These are phyloP conservation scores for Paradoxurus hermaphroditus DNA, from an alignment of 2,113 vertebrate species.

Conservation along the genomic window DNA sequence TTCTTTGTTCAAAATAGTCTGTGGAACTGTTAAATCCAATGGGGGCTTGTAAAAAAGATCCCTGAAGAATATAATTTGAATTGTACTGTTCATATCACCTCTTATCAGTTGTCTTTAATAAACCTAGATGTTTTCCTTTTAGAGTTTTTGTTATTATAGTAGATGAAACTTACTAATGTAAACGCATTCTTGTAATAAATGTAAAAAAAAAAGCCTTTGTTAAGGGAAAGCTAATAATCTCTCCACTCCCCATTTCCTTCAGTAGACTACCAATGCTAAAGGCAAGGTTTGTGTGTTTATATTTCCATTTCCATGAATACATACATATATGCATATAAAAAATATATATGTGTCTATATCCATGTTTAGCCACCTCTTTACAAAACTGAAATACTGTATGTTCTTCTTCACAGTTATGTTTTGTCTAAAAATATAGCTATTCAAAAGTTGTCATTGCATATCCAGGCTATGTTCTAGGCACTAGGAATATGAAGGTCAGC, in stretches of 20 bases:
- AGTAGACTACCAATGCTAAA: background rate
- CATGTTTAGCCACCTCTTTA: background rate
- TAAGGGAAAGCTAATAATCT: background rate
- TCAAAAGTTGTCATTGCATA: background rate
- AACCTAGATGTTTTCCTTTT: background rate
- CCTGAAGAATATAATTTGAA: background rate
- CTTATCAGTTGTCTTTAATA: constrained; percentile 20
- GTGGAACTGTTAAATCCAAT: background rate
- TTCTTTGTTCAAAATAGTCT: constrained; percentile 37
- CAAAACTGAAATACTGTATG: background rate
- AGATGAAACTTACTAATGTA: background rate
- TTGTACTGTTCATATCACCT: background rate
- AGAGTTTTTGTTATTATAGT: background rate
- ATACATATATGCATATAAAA: background rate
- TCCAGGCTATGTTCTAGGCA: background rate
- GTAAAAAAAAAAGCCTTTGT: background rate
- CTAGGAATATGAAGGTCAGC: background rate
- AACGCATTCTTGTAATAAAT: background rate
- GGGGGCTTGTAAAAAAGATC: background rate
- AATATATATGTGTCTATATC: background rate
- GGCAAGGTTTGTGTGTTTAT: background rate
- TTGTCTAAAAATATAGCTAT: background rate
- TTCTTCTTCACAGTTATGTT: background rate
- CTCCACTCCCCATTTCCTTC: background rate
- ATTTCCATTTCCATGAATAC: background rate